Percentiles rank a stretch among this genome's conserved stretches.
Evolutionary conservation across 2,797 vertebrate genomes (phyloP).

Genomic region (Hirundo rustica): DNA sequence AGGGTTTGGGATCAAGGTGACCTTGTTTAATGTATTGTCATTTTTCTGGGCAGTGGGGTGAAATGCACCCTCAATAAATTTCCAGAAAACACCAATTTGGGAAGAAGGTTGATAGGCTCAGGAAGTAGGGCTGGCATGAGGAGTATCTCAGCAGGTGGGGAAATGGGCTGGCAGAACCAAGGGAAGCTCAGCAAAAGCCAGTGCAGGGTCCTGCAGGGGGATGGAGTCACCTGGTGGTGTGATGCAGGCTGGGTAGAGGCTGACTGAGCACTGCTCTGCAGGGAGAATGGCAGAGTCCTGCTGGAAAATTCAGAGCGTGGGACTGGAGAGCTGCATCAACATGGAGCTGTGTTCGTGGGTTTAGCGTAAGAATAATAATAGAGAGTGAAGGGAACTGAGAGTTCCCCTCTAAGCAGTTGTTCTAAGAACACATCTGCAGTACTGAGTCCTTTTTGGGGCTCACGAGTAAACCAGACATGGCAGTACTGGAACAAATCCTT

Average conservation of each 20-base stretch:
- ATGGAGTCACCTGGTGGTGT: background rate
- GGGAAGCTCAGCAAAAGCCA: background rate
- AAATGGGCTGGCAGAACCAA: background rate
- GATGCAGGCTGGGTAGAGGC: fast-evolving
- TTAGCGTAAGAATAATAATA: background rate
- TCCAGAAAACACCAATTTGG: background rate
- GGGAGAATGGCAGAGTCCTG: fast-evolving
- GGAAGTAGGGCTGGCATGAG: background rate
- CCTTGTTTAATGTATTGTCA: background rate
- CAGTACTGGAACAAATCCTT: background rate
- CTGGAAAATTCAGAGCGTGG: background rate
- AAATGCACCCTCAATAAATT: background rate
- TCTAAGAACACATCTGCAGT: background rate
- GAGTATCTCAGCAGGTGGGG: background rate
- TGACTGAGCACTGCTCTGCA: background rate
- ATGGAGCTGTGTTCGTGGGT: background rate
- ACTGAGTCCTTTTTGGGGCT: background rate
- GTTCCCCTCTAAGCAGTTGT: background rate
- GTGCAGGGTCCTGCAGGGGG: background rate
- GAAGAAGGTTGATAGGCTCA: fast-evolving
- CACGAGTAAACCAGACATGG: background rate
- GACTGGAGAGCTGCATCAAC: fast-evolving
- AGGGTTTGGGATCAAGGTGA: background rate
- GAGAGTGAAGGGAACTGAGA: background rate
- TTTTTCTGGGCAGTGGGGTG: background rate